These are phyloP conservation scores for Promerops cafer DNA, from an alignment of 2,113 vertebrate species.

Conservation along the genomic window DNA sequence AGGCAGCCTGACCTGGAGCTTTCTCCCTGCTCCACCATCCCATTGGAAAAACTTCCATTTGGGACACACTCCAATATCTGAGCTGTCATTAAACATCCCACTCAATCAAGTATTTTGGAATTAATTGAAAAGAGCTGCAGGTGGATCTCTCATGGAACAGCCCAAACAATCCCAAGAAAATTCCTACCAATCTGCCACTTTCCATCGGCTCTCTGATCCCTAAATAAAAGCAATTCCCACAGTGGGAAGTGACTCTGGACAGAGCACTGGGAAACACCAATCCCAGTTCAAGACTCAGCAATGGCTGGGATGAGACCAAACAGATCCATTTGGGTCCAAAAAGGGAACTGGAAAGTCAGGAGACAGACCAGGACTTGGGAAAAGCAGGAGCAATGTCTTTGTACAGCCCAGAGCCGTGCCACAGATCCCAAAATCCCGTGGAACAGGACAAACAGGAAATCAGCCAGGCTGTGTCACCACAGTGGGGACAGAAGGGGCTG, in stretches of 20 bases:
- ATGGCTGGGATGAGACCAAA: background rate
- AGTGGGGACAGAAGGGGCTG: background rate
- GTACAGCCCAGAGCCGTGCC: background rate
- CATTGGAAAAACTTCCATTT: background rate
- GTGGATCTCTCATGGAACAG: background rate
- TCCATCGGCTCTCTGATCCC: background rate
- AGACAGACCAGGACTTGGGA: background rate
- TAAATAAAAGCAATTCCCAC: background rate
- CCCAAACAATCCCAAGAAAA: background rate
- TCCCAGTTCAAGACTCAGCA: background rate
- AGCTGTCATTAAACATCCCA: background rate
- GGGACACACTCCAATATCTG: background rate
- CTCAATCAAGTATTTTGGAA: background rate
- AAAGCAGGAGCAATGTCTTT: background rate
- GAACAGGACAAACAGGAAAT: background rate
- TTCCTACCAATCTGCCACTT: background rate
- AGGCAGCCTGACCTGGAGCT: background rate
- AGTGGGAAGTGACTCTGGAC: background rate
- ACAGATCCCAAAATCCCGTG: background rate
- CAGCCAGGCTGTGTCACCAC: background rate
- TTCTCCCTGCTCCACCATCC: background rate
- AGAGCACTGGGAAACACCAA: background rate
- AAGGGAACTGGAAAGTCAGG: background rate
- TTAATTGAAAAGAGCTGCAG: background rate
- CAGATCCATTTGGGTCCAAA: background rate